Base-by-base conservation (phyloP, 2,888 invertebrate species). In the Thyatira batis region DNA sequence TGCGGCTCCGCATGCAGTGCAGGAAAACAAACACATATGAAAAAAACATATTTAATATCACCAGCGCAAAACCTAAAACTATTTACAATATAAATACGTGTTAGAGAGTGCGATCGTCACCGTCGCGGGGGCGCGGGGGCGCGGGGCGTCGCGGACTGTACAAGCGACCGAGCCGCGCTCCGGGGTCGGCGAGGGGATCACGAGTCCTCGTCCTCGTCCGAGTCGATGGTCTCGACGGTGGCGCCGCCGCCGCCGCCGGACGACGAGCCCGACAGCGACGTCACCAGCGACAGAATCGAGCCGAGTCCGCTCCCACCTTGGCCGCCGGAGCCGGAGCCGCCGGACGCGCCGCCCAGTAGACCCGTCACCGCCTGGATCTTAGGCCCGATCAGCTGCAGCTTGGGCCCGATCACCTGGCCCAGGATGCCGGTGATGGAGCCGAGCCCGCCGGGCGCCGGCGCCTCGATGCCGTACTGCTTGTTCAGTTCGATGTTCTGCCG, bases 401-500 rank as follows among this genome's bases (percentile, higher is more conserved):
- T 95, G 20, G 95, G 94, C 49, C 95, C 94, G 55, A 96, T 93
- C 45, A 95, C 94, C 60, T 95, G 94, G 0, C 95, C 93, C 65
- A 96, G 93, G 52, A 95, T 87, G 20, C 94, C 93, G 60, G 94
- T 94, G 56, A 96, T 89, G 44, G 93, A 92, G 20, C 84, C 76
- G 17, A 95, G 93, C 1, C 94, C 94, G 49, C 93, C 93, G 52
- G 93, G 92, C 49, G 92, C 88, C n/a, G 95, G 95, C 10, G 93
- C 73, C 71, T 94, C 94, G 73, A 96, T 96, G 49, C 95, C 95
- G 78, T 94, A 95, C 71, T 95, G 95, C 63, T 93, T 94, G 84
- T 96, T 97, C 83, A 96, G 94, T 71, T 93, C 95, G 68, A 95
- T 94, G 85, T 96, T 97, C 65, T 94, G 85, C 51, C 92, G 93